Conservation (phyloP, 2,113 vertebrate genomes). For the Gadus macrocephalus region DNA sequence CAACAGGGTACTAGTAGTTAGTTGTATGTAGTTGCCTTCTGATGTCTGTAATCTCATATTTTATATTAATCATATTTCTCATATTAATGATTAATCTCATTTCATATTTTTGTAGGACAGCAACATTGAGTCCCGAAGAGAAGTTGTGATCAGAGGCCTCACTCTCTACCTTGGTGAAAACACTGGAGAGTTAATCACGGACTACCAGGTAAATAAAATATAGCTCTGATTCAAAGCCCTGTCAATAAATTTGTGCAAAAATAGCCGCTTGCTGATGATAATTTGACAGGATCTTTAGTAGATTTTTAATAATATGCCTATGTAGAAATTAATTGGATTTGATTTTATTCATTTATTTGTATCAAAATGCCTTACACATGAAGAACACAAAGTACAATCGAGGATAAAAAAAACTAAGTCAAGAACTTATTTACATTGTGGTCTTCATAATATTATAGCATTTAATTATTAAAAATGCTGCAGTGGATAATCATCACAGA, state of each 20-base stretch:
- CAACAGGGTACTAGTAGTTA: background rate
- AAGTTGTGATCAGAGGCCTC: constrained; percentile 27
- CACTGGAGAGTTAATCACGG: constrained; percentile 16
- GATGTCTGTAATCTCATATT: background rate
- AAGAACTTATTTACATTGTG: background rate
- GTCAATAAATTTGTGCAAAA: too few relatives aligned
- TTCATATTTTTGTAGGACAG: constrained; percentile 15
- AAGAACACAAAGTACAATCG: background rate
- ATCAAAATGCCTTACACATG: background rate
- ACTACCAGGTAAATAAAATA: constrained; percentile 21
- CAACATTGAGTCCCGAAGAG: constrained; percentile 26
- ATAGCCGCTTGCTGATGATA: too few relatives aligned
- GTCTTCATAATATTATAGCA: background rate
- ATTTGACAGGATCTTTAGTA: too few relatives aligned
- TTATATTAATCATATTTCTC: background rate
- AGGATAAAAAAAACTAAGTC: background rate
- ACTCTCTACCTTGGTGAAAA: constrained; percentile 29
- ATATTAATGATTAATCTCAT: background rate
- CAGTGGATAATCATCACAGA: background rate
- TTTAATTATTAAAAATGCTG: background rate
- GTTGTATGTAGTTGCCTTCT: constrained; percentile 7
- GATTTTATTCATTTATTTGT: background rate
- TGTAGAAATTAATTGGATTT: background rate
- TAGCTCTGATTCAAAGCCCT: too few relatives aligned
- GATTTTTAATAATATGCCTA: too few relatives aligned